Evolutionary conservation across 1,140 invertebrate genomes (phyloP), one percentile per base, ranked within the genome.

Genomic region (Hyles euphorbiae): DNA sequence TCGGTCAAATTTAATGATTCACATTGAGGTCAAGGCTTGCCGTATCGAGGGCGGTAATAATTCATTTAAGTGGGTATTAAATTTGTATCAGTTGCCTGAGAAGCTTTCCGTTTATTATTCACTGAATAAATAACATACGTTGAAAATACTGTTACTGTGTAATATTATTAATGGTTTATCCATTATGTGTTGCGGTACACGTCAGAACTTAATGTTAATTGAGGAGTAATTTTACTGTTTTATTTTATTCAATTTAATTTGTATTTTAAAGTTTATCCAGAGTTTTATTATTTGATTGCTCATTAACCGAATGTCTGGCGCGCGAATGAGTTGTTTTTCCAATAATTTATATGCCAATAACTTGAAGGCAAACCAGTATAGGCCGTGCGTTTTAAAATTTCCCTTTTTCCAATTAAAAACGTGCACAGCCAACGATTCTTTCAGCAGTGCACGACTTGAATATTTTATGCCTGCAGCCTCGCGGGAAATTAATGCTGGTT

Each of bases 21-120:
- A 71, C 68, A 81, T 79, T 82, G 56, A 61, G 78, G 78, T 76
- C 79, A 81, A 84, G 78, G 78, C 56, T 73, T 64, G 65, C 60
- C 34, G 3, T 53, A 34, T 62, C 10, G 49, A 51, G 22, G 6
- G 45, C 32, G 34, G 33, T 4, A 9, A 12, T 9, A 40, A 34
- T 34, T 48, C n/a, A n/a, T 48, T 48, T 11, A 48, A 11, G 46
- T 48, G 46, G 5, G 12, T 11, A 10, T 48, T 11, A 48, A 48
- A 11, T 48, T 48, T 11, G n/a, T 48, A 11, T 40, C 36, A 40
- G 36, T 5, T 40, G 36, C 36, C 36, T 40, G 36, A 8, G 36
- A 40, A 8, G 36, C 36, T 40, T 40, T 8, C 36, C 36, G 36
- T 40, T 40, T 40, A 40, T 40, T 40, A 40, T 40, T 40, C 8